These are phyloP conservation scores for Erebia aethiops DNA, from an alignment of 2,888 invertebrate species.

Conservation along the genomic window DNA sequence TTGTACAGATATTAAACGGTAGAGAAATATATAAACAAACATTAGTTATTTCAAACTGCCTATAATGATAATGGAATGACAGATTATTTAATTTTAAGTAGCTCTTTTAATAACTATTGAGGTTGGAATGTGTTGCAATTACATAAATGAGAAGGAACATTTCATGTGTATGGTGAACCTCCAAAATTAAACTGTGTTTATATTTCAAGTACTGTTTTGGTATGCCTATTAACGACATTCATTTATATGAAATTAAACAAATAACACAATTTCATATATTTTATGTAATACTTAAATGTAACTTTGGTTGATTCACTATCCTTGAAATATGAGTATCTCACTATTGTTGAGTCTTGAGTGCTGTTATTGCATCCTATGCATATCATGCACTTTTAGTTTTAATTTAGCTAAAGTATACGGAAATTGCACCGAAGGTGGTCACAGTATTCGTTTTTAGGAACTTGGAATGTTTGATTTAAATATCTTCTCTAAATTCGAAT, in stretches of 20 bases:
- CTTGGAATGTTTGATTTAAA: slow-evolving; percentile 5
- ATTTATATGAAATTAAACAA: not conserved
- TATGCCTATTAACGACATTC: not conserved
- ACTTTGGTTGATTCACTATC: not conserved
- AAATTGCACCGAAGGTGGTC: slow-evolving; percentile 71
- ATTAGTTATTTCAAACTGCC: slow-evolving; percentile 33
- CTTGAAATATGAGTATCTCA: not conserved
- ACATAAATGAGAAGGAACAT: slow-evolving; percentile 14
- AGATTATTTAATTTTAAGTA: slow-evolving; percentile 25
- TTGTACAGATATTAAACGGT: slow-evolving; percentile 76
- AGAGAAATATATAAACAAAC: slow-evolving; percentile 53
- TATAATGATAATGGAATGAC: slow-evolving; percentile 22
- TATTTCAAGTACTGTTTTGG: slow-evolving; percentile 1
- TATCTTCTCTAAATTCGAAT: not conserved
- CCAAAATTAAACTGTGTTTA: slow-evolving; percentile 11
- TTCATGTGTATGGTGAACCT: slow-evolving; percentile 9
- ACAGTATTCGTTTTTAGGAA: slow-evolving; percentile 21
- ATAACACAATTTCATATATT: not conserved
- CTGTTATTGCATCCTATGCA: slow-evolving; percentile 57
- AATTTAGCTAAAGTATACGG: slow-evolving; percentile 73
- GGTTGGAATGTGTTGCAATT: slow-evolving; percentile 37
- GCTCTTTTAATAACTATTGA: slow-evolving; percentile 33
- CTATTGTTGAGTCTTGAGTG: slow-evolving; percentile 45
- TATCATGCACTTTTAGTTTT: slow-evolving; percentile 50
- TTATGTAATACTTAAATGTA: not conserved